Evolutionary conservation across 2,113 vertebrate genomes (phyloP).

Genomic region (Microtus oregoni): DNA sequence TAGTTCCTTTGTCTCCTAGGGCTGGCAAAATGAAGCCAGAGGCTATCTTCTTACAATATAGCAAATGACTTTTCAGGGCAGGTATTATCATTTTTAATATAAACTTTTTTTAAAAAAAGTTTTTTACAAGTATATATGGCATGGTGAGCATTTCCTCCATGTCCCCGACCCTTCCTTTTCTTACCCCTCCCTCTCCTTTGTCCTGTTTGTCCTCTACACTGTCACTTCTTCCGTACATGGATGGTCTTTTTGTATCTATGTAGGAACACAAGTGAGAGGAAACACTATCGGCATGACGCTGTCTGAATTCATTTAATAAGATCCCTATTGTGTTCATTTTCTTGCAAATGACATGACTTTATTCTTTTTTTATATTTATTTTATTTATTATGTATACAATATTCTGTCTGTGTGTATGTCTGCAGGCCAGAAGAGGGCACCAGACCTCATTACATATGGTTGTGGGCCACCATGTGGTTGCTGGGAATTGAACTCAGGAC

Average conservation of each 20-base stretch:
- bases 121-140: not conserved
- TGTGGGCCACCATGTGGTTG: no score
- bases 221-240: not conserved
- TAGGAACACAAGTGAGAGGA: not conserved
- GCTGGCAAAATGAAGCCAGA: not conserved
- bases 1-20: not conserved
- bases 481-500: no score
- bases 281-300: not conserved
- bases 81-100: not conserved
- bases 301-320: not conserved
- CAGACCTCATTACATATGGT: no score
- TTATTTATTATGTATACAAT: no score
- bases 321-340: not conserved
- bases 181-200: not conserved
- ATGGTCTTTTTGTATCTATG: not conserved
- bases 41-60: not conserved
- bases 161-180: not conserved
- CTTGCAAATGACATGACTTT: not conserved
- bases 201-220: not conserved
- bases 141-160: not conserved
- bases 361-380: no score
- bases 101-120: conserved; percentile 4
- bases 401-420: no score
- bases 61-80: conserved; percentile 21
- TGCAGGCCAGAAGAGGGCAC: no score